Evolutionary conservation across 2,888 invertebrate species (phyloP).

Genomic region (Encarsia formosa): DNA sequence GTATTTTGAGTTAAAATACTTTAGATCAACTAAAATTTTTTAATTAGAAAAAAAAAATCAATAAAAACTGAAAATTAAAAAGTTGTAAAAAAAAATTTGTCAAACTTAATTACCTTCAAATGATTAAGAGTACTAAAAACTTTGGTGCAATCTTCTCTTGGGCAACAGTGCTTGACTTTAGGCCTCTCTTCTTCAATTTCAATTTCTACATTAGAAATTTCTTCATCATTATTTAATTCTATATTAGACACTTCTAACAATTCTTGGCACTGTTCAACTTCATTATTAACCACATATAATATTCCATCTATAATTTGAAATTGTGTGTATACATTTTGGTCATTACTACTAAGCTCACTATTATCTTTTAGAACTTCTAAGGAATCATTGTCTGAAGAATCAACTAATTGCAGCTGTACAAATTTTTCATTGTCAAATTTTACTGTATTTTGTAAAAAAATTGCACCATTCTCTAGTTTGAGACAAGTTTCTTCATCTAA

Average conservation of each 20-base stretch:
- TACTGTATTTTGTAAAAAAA: constrained; percentile 40
- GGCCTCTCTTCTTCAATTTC: constrained; percentile 39
- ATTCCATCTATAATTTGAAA: constrained; percentile 43
- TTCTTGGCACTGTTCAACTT: constrained; percentile 37
- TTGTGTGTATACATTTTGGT: constrained; percentile 36
- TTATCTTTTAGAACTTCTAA: constrained; percentile 33
- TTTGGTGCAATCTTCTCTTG: constrained; percentile 53
- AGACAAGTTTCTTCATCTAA: constrained; percentile 33
- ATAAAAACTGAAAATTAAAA: background rate
- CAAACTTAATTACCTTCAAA: constrained; percentile 47
- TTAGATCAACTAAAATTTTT: constrained; percentile 4
- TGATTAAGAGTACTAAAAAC: constrained; percentile 54
- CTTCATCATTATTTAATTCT: constrained; percentile 36
- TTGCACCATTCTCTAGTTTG: constrained; percentile 42
- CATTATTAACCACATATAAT: constrained; percentile 42
- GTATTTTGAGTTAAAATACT: background rate
- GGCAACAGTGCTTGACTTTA: constrained; percentile 46
- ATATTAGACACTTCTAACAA: constrained; percentile 41
- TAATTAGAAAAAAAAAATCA: background rate
- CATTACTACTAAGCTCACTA: constrained; percentile 11
- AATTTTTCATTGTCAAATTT: constrained; percentile 39
- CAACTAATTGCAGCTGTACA: background rate
- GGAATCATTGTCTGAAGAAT: constrained; percentile 30
- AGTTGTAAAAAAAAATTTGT: background rate
- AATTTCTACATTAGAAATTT: constrained; percentile 33